Conservation (phyloP, 2,797 vertebrate genomes). For the Australoheros facetus region DNA sequence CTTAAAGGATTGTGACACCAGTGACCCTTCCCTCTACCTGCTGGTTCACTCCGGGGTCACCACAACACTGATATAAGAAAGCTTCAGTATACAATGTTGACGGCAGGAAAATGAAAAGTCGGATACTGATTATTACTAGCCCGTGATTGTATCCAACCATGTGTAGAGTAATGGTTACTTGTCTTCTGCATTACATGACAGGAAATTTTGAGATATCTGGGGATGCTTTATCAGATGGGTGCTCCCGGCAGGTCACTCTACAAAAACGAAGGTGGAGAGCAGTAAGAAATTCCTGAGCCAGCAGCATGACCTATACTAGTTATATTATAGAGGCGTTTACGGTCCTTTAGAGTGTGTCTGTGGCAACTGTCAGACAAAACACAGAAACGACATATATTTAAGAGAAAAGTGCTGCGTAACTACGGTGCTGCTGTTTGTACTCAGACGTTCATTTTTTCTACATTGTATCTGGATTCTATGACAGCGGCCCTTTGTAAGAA, state of each 20-base stretch:
- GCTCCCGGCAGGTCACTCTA: not conserved
- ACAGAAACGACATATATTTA: not conserved
- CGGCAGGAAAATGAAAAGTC: not conserved
- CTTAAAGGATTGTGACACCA: slow-evolving; percentile 52
- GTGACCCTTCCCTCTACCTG: slow-evolving; percentile 67
- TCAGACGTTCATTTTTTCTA: not conserved
- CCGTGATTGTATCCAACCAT: not conserved
- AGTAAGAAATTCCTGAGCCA: not conserved
- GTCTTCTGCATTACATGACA: not conserved
- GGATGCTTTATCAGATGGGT: not conserved
- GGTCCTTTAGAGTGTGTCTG: not conserved
- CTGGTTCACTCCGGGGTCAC: slow-evolving; percentile 75
- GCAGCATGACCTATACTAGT: not conserved
- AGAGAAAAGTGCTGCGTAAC: not conserved
- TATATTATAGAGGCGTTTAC: not conserved
- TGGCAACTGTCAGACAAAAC: not conserved
- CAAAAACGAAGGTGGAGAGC: not conserved
- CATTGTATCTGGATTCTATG: not conserved
- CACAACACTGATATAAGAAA: not conserved
- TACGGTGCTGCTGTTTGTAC: too few species aligned
- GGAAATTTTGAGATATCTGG: not conserved
- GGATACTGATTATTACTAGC: not conserved
- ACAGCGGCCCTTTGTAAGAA: not conserved
- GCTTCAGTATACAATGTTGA: not conserved
- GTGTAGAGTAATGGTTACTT: not conserved